Conservation (phyloP, 35 echinoderm and acorn worm genomes). For the Ophiothrix spiculata region DNA sequence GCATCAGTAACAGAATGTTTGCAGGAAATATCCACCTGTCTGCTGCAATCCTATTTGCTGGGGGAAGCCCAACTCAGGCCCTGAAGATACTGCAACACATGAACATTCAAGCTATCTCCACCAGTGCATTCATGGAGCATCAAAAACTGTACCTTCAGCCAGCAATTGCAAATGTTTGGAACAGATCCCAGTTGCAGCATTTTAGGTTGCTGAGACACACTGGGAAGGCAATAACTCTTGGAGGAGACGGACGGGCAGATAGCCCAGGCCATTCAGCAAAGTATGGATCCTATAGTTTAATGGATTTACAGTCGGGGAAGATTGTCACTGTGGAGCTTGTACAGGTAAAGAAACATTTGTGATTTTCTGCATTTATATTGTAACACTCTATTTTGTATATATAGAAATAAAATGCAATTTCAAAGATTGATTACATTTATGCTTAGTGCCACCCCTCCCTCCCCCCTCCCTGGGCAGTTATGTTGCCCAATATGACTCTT, state of each 20-base stretch:
- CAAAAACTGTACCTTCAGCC: not conserved
- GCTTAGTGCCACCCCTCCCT: no score
- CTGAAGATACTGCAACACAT: not conserved
- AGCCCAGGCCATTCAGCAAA: conserved; percentile 78
- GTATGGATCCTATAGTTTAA: conserved; percentile 45
- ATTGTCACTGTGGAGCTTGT: conserved; percentile 63
- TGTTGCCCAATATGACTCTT: no score
- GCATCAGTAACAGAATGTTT: not conserved
- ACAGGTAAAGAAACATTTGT: no score
- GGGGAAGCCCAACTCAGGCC: not conserved
- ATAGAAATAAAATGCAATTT: no score
- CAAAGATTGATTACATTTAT: no score
- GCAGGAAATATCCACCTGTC: not conserved
- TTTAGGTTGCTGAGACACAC: no score
- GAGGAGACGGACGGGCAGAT: conserved; percentile 52
- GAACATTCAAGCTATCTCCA: not conserved
- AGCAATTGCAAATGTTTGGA: not conserved
- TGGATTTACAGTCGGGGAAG: conserved; percentile 51
- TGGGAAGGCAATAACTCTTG: conserved; percentile 24
- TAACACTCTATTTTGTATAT: no score
- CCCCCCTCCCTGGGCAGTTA: no score
- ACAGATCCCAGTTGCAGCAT: no score
- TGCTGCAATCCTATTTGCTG: not conserved
- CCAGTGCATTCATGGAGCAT: not conserved
- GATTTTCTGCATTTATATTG: no score